phyloP scores from a whole-genome alignment of 92 coral and sea anemone genomes.

The Umimayanthus kanabou region DNA sequence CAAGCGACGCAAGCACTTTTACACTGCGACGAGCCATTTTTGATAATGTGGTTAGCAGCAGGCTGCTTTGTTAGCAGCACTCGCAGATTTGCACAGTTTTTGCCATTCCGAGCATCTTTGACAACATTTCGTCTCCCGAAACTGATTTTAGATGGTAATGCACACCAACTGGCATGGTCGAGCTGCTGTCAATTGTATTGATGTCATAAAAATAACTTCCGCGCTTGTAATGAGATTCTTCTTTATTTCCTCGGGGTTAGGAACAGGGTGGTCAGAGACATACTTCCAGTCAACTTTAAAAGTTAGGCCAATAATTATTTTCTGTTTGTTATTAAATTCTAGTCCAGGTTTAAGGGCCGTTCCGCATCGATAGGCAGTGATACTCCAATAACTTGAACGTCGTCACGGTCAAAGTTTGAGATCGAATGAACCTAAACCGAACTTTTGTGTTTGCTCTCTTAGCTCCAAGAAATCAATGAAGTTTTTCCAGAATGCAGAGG shows the following conservation, averaged over 20 bases:
- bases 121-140: slow-evolving; percentile 42
- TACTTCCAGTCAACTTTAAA: slow-evolving; percentile 51
- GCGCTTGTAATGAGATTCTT: slow-evolving; percentile 47
- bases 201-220: slow-evolving; percentile 60
- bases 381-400: too few relatives aligned
- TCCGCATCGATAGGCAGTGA: too few relatives aligned
- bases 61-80: slow-evolving; percentile 1
- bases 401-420: too few relatives aligned
- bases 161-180: slow-evolving; percentile 64
- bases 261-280: slow-evolving; percentile 59
- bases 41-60: too few relatives aligned
- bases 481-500: too few relatives aligned
- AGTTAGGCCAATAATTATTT: slow-evolving; percentile 47
- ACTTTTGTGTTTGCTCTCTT: too few relatives aligned
- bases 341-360: too few relatives aligned
- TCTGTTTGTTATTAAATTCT: too few relatives aligned
- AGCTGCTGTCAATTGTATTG: slow-evolving; percentile 52
- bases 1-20: too few relatives aligned
- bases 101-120: slow-evolving; percentile 37
- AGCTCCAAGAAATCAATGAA: too few relatives aligned
- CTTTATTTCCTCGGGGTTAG: slow-evolving; percentile 57
- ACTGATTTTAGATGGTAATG: slow-evolving; percentile 61
- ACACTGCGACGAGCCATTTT: too few relatives aligned
- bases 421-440: too few relatives aligned
- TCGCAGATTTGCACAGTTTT: slow-evolving; percentile 63